A percentile compares a stretch with the other conserved stretches of the same genome.
Evolutionary conservation across 2,113 vertebrate genomes (phyloP).

Genomic region (Raja brachyura): DNA sequence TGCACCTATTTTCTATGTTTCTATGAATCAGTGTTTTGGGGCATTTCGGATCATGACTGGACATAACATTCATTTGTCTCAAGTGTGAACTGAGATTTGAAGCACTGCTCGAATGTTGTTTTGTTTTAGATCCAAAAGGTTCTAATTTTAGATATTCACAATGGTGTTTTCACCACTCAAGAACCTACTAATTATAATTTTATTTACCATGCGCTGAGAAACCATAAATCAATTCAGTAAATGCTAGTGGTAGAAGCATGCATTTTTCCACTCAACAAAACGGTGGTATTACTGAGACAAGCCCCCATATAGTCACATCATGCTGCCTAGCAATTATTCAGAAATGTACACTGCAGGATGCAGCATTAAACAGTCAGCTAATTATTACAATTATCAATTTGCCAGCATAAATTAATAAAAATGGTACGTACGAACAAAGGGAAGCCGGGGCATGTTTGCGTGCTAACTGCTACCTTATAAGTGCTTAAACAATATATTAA

Average conservation of each 20-base stretch:
- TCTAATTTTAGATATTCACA: neutral
- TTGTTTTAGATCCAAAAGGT: neutral
- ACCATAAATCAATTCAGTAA: neutral
- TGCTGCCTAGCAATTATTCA: constrained; percentile 24
- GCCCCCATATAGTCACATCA: neutral
- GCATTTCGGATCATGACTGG: neutral
- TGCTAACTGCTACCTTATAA: neutral
- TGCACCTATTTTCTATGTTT: no score
- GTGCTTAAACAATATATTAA: neutral
- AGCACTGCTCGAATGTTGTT: neutral
- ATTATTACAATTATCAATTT: neutral
- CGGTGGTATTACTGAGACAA: neutral
- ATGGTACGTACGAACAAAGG: neutral
- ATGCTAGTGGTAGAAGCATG: neutral
- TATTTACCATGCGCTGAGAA: neutral
- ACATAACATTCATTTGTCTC: neutral
- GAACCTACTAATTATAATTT: constrained; percentile 9
- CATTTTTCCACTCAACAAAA: constrained; percentile 13
- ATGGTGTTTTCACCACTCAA: neutral
- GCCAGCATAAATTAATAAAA: constrained; percentile 1
- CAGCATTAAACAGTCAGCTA: neutral
- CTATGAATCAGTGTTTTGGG: neutral
- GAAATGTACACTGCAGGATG: neutral
- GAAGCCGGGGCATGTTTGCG: neutral
- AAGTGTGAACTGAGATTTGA: neutral